phyloP scores from a whole-genome alignment of 2,797 vertebrate genomes.

The Spondyliosoma cantharus region DNA sequence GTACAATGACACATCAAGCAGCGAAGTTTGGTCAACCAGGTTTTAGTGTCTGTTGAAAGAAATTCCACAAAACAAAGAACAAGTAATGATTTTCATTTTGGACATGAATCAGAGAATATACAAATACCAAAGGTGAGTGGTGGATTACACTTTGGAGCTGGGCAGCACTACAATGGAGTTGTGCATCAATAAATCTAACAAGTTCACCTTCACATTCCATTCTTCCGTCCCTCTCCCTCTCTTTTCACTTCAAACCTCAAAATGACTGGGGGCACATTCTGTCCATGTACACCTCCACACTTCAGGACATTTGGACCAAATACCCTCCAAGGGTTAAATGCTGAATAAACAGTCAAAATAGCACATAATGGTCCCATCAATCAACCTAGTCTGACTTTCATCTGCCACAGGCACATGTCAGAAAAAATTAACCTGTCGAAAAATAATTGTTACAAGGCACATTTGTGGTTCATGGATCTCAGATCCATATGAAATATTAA shows the following conservation, averaged over 20 bases:
- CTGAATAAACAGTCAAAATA: slow-evolving; percentile 26
- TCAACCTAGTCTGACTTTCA: background rate
- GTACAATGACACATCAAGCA: background rate
- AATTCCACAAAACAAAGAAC: background rate
- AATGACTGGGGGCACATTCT: background rate
- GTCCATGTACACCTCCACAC: background rate
- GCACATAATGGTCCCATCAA: slow-evolving; percentile 2
- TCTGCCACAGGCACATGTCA: background rate
- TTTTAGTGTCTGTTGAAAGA: background rate
- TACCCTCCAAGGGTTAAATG: background rate
- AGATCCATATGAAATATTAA: slow-evolving; percentile 32
- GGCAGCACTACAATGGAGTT: background rate
- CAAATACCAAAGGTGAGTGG: background rate
- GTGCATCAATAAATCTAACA: slow-evolving; percentile 15
- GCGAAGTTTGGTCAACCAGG: background rate
- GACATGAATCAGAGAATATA: background rate
- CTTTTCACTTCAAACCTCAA: slow-evolving; percentile 5
- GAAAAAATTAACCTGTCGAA: slow-evolving; percentile 5
- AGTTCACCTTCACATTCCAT: background rate
- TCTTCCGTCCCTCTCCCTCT: background rate
- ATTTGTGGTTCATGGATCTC: background rate
- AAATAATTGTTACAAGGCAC: background rate
- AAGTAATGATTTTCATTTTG: background rate
- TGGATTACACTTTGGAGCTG: background rate
- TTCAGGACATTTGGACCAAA: slow-evolving; percentile 19